phyloP scores from a whole-genome alignment of 2,113 vertebrate species.

The Laterallus jamaicensis region DNA sequence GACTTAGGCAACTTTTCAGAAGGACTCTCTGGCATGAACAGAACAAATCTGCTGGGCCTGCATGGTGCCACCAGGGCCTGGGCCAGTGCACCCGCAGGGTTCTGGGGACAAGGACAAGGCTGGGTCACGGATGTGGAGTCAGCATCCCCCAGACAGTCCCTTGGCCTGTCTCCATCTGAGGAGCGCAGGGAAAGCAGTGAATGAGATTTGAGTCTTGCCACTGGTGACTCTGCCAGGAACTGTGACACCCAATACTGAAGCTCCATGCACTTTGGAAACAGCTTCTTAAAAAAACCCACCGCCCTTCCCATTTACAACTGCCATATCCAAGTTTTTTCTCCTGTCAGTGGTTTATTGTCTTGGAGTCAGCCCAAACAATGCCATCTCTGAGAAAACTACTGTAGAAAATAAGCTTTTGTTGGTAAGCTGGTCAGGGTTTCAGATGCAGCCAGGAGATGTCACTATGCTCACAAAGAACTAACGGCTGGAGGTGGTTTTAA shows the following conservation, averaged over 20 bases:
- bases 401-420: background rate
- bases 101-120: background rate
- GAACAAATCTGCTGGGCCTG: background rate
- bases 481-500: background rate
- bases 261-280: background rate
- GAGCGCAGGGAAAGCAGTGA: background rate
- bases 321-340: rapidly evolving
- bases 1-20: background rate
- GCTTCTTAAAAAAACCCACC: background rate
- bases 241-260: background rate
- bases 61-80: background rate
- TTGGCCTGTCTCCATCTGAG: background rate
- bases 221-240: background rate
- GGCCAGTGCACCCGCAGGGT: background rate
- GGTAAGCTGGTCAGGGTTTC: background rate
- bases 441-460: slow-evolving; percentile 70
- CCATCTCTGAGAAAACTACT: background rate
- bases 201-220: background rate
- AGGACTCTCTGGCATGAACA: background rate
- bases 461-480: slow-evolving; percentile 46
- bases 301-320: background rate
- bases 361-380: background rate
- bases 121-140: background rate
- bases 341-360: background rate
- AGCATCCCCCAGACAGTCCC: background rate